Percentiles rank a stretch among this genome's conserved stretches.
These are phyloP conservation scores for Stenodera caucasica DNA, from an alignment of 2,888 invertebrate genomes.

Conservation along the genomic window DNA sequence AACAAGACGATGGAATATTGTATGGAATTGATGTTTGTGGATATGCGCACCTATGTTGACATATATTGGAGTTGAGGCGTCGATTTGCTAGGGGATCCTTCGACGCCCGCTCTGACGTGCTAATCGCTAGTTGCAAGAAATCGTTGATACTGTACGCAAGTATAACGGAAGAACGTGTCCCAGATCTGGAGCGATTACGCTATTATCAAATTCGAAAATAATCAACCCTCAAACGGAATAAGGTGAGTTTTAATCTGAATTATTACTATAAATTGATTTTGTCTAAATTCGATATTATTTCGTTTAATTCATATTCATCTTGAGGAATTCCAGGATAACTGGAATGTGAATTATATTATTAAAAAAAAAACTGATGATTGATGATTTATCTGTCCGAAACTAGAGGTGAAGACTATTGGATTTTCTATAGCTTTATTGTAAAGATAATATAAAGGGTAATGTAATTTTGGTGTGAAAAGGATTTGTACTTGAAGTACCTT, in stretches of 20 bases:
- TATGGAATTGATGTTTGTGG: background rate
- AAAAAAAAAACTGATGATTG: no score
- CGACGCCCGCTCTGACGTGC: background rate
- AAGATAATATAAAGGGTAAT: background rate
- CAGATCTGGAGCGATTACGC: background rate
- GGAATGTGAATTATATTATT: no score
- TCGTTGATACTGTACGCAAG: background rate
- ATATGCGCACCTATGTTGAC: background rate
- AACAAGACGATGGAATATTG: background rate
- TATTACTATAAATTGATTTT: no score
- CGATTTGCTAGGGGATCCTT: background rate
- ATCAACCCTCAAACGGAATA: background rate
- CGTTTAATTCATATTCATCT: no score
- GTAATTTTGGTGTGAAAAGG: background rate
- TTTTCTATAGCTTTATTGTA: background rate
- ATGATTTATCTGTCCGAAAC: background rate
- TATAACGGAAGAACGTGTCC: background rate
- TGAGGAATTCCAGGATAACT: no score
- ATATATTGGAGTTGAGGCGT: background rate
- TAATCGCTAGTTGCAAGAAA: background rate
- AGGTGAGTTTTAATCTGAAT: background rate
- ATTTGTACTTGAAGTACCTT: background rate
- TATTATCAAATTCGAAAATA: background rate
- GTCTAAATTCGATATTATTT: no score
- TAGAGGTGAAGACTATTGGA: background rate